These are phyloP conservation scores for Leptopilina myrica DNA, from an alignment of 2,888 invertebrate species.

Conservation along the genomic window DNA sequence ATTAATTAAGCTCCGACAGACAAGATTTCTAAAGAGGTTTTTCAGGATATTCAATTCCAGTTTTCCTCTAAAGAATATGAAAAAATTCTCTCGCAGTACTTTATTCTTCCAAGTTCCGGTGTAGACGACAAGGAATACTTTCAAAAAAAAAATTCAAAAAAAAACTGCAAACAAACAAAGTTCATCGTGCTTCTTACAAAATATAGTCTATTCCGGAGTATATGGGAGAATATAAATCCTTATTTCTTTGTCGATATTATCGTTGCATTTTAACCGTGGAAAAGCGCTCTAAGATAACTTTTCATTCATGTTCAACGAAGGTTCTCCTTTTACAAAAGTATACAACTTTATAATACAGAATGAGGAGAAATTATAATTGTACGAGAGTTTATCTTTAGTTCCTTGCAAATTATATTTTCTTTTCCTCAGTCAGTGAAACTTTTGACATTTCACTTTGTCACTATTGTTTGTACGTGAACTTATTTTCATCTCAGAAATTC, in stretches of 20 bases:
- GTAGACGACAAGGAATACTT: constrained; percentile 17
- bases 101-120: constrained; percentile 18
- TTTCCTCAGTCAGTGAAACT: too few relatives aligned
- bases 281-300: constrained; percentile 6
- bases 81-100: constrained; percentile 12
- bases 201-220: neutral
- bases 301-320: constrained; percentile 7
- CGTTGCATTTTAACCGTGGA: neutral
- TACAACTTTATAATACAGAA: neutral
- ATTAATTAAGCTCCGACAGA: constrained; percentile 29
- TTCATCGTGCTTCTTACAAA: constrained; percentile 9
- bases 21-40: constrained; percentile 15
- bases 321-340: neutral
- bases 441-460: too few relatives aligned
- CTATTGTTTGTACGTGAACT: too few relatives aligned
- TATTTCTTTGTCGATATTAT: constrained; percentile 17
- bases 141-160: neutral
- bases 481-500: too few relatives aligned
- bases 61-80: neutral
- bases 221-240: neutral
- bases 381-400: neutral
- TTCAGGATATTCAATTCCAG: constrained; percentile 15
- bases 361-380: neutral
- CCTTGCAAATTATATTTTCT: neutral
- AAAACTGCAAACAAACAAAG: constrained; percentile 10